Evolutionary conservation across 2,797 vertebrate genomes (phyloP).

Genomic region (Lagothrix lagotricha): DNA sequence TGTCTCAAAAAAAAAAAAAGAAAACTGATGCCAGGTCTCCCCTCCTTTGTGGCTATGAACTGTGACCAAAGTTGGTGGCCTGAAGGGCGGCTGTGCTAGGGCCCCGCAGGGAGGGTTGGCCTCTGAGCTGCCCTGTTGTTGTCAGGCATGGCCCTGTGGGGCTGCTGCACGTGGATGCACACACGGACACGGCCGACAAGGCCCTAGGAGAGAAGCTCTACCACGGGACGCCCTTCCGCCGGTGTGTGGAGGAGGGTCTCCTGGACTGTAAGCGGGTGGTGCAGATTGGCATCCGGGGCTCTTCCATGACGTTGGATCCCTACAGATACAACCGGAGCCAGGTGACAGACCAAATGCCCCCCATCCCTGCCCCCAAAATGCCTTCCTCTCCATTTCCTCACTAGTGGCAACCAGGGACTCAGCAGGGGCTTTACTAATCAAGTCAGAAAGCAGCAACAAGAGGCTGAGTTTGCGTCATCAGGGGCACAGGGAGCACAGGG

Average conservation of each 20-base stretch:
- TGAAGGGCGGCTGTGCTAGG: neutral
- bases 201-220: slow-evolving; percentile 92
- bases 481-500: neutral
- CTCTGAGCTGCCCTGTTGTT: neutral
- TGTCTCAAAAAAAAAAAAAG: too few relatives aligned
- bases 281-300: slow-evolving; percentile 94
- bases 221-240: slow-evolving; percentile 93
- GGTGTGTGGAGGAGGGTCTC: slow-evolving; percentile 93
- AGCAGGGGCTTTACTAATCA: neutral
- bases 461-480: neutral
- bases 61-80: neutral
- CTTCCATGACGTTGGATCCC: slow-evolving; percentile 87
- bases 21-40: neutral
- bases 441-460: neutral
- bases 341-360: slow-evolving; percentile 80
- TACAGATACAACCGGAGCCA: slow-evolving; percentile 89
- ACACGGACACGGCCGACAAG: slow-evolving; percentile 89
- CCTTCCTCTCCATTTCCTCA: neutral
- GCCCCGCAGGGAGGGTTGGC: neutral
- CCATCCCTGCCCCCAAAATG: fast-evolving
- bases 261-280: slow-evolving; percentile 92
- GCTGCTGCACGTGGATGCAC: slow-evolving; percentile 95
- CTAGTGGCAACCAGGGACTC: neutral
- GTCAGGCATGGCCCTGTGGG: slow-evolving; percentile 92
- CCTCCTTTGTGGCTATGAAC: neutral